phyloP scores from a whole-genome alignment of 2,888 invertebrate genomes.

The Octodonta nipae region DNA sequence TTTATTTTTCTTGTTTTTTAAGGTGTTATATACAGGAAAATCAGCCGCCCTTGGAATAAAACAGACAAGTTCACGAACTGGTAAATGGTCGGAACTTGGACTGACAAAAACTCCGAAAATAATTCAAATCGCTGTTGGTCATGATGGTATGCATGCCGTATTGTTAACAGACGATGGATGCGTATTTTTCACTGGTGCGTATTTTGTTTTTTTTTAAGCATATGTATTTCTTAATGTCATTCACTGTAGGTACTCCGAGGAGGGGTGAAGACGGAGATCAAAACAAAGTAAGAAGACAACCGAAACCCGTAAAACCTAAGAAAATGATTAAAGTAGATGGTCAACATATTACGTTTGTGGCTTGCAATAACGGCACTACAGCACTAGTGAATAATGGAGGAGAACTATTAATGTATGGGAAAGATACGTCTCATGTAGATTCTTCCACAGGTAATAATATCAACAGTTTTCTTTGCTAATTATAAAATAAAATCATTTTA shows the following conservation, averaged over 20 bases:
- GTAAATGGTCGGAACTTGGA: slow-evolving; percentile 50
- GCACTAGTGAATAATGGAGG: slow-evolving; percentile 86
- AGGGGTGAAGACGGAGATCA: slow-evolving; percentile 90
- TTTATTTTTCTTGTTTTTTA: slow-evolving; percentile 9
- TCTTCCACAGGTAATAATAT: slow-evolving; percentile 47
- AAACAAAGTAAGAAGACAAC: slow-evolving; percentile 60
- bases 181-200: slow-evolving; percentile 63
- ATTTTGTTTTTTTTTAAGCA: too few relatives aligned
- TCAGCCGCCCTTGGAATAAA: slow-evolving; percentile 77
- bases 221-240: too few relatives aligned
- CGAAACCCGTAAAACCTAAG: slow-evolving; percentile 84
- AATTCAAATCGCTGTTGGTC: slow-evolving; percentile 73
- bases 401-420: slow-evolving; percentile 84
- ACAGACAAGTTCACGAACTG: slow-evolving; percentile 38
- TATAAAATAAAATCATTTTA: too few relatives aligned
- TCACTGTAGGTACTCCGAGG: slow-evolving; percentile 64
- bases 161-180: slow-evolving; percentile 86
- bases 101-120: slow-evolving; percentile 59
- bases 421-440: slow-evolving; percentile 79
- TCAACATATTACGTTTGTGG: slow-evolving; percentile 66
- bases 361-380: slow-evolving; percentile 90
- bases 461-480: too few relatives aligned
- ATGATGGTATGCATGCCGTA: slow-evolving; percentile 85
- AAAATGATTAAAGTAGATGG: slow-evolving; percentile 83
- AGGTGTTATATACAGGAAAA: slow-evolving; percentile 79